Base-by-base conservation (phyloP, 2,113 vertebrate species). In the Leptodactylus fuscus region DNA sequence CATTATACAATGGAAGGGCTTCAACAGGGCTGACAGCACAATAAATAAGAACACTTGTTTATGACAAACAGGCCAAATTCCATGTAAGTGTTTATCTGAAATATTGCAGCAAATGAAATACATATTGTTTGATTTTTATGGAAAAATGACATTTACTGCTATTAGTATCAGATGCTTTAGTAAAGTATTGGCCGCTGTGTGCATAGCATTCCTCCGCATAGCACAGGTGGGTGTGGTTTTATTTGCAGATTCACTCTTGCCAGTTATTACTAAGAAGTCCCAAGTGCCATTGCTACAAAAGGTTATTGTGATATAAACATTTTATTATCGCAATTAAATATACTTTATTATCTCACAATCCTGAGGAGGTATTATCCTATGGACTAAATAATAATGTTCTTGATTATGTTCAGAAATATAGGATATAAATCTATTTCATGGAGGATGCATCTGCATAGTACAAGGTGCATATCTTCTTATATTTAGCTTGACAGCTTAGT, bases 231-330 rank as follows among this genome's bases (percentile, higher is more conserved):
- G 81, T 83, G 81, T 29, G 81, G 70, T 75, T 60, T 34, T 49
- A 29, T 44, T 83, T 83, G 81, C 16, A 27, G 20, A 74, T 7
- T 29, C 15, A 41, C 29, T 27, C 20, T n/a, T 74, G 70, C 48
- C 49, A 83, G 55, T 27, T 36, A 83, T 71, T 83, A 24, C 81
- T 83, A 74, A 71, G 22, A 38, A 38, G 49, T 83, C 81, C 70
- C 81, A n/a, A 29, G 81, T 75, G 70, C 51, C 69, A 74, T 83
- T 24, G 81, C 81, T 75, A 60, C 51, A 46, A 75, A 58, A 74
- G 81, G 81, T 83, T 60, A 83, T 69, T 82, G 29, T 82, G 81
- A 82, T 51, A 41, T 27, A 55, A 41, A 41, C 51, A 32, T 74
- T 74, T 38, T 74, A 83, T 27, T 55, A 55, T 73, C 58, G 51